These are phyloP conservation scores for Aethes cnicana DNA, from an alignment of 2,888 invertebrate genomes.

Conservation along the genomic window DNA sequence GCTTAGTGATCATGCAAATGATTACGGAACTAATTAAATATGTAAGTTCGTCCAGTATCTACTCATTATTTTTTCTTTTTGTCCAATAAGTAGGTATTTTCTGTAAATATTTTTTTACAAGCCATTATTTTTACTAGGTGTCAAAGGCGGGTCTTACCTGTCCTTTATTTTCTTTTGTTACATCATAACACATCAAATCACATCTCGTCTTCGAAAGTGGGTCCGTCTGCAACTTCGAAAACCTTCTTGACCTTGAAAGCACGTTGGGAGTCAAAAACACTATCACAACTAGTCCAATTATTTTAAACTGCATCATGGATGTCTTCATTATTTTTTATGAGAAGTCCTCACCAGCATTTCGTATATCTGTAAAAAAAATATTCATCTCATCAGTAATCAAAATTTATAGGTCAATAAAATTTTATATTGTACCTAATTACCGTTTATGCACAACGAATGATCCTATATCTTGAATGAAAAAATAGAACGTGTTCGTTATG, in stretches of 20 bases:
- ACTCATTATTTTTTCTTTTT: no score
- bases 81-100: no score
- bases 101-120: no score
- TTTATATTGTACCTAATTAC: slow-evolving; percentile 19
- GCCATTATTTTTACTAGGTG: no score
- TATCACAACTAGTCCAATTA: slow-evolving; percentile 51
- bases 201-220: slow-evolving; percentile 83
- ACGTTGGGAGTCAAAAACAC: slow-evolving; percentile 50
- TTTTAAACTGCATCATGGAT: slow-evolving; percentile 52
- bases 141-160: no score
- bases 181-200: slow-evolving; percentile 81
- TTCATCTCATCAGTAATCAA: slow-evolving; percentile 1
- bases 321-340: slow-evolving; percentile 6
- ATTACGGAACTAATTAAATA: no score
- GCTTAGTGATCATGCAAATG: no score
- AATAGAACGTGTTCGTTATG: no score
- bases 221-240: slow-evolving; percentile 69
- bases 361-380: slow-evolving; percentile 22
- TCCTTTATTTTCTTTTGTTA: slow-evolving; percentile 59
- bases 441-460: neutral
- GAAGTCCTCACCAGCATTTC: neutral
- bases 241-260: slow-evolving; percentile 57
- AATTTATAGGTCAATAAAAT: slow-evolving; percentile 12
- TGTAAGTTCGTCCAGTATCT: no score
- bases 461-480: no score